These are phyloP conservation scores for Hypsopygia costalis DNA, from an alignment of 2,888 invertebrate genomes.

Conservation along the genomic window DNA sequence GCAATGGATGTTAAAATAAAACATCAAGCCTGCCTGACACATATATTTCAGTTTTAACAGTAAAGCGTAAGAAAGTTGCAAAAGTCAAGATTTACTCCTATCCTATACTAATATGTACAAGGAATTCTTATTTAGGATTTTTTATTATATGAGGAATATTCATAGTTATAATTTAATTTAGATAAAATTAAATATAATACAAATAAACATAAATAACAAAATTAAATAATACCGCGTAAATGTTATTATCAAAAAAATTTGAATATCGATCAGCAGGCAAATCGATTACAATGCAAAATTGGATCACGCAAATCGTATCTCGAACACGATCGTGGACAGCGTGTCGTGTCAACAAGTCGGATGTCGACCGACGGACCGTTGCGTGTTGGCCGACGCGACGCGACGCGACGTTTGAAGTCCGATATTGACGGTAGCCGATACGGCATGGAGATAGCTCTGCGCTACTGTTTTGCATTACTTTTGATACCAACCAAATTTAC, in stretches of 20 bases:
- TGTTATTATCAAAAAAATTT: constrained; percentile 34
- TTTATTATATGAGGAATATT: too few species aligned
- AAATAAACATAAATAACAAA: too few species aligned
- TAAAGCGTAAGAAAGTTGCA: too few species aligned
- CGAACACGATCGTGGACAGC: constrained; percentile 58
- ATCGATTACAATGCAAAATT: constrained; percentile 50
- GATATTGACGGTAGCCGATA: constrained; percentile 39
- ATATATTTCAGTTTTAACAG: too few species aligned
- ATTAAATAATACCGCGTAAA: too few species aligned
- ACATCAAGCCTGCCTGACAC: too few species aligned
- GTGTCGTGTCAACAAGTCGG: constrained; percentile 22
- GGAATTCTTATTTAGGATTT: too few species aligned
- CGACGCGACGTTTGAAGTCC: constrained; percentile 26
- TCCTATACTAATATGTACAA: too few species aligned
- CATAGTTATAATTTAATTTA: too few species aligned
- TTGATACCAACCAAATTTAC: constrained; percentile 54
- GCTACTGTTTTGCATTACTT: constrained; percentile 46
- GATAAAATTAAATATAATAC: too few species aligned
- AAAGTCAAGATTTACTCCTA: too few species aligned
- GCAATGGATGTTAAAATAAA: too few species aligned
- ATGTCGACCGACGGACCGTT: constrained; percentile 28
- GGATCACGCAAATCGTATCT: constrained; percentile 56
- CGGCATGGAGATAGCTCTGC: constrained; percentile 44
- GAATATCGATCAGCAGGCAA: constrained; percentile 44
- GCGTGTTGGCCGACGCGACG: constrained; percentile 27